Base-by-base conservation (phyloP, 2,113 vertebrate genomes). In the Gallinago paraguaiae region DNA sequence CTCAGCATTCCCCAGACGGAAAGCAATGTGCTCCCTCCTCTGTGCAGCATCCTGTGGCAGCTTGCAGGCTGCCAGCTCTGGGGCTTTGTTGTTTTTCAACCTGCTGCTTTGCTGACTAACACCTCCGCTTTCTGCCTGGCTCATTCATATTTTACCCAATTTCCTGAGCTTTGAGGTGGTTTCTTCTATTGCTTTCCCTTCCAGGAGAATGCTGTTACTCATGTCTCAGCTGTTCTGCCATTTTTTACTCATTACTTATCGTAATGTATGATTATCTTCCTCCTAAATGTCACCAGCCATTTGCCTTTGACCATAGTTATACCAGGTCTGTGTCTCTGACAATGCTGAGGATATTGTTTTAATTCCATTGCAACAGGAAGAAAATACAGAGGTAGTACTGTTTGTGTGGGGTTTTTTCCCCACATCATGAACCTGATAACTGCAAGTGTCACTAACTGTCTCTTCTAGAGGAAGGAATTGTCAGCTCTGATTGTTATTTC, bases 121-220 rank as follows among this genome's bases (percentile, higher is more conserved):
- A 88, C 93, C 95, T 96, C 92, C 1, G 67, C 88, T 93, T 96
- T 96, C 93, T 97, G 93, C 93, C 50, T 72, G 45, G 43, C 86
- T 96, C 91, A 96, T 95, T 97, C 96, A 96, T 93, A 57, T 82
- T 95, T 96, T 85, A 93, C 43, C 78, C 78, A 8, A 63, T 85
- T 96, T 97, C 96, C 96, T 96, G 96, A 82, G 67, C 96, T 95
- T 97, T 96, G 88, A 96, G 84, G 96, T 93, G 96, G 93, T 85
- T 96, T 95, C 57, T 87, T 92, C 83, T 95, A 81, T 82, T 93
- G 82, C 80, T 93, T 96, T 96, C 45, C 31, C 60, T 74, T 79
- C 91, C 74, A 79, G 74, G 27, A 93, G 82, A 81, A 43, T 31
- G 25, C 24, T 64, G 83, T 85, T 95, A 91, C 74, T 95, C 53